phyloP scores from a whole-genome alignment of 2,888 invertebrate genomes.

The Oxystoma pomonae region DNA sequence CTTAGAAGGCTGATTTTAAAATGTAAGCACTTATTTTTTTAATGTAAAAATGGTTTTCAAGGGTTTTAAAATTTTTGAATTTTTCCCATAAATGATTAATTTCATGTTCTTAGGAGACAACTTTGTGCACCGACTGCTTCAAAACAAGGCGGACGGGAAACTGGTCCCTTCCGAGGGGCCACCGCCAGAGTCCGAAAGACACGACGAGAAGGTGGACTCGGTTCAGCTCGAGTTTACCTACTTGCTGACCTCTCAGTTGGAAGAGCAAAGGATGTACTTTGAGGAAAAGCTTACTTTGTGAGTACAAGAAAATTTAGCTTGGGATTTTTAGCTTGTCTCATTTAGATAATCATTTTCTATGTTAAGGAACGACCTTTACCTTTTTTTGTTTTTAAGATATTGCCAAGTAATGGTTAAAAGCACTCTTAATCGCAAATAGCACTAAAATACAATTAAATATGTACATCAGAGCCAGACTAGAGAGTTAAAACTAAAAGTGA shows the following conservation, averaged over 20 bases:
- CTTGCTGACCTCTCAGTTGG: conserved; percentile 90
- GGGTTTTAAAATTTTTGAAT: background rate
- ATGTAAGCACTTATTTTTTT: too few species aligned
- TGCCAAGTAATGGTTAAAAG: too few species aligned
- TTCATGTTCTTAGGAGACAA: conserved; percentile 34
- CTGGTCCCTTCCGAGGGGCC: conserved; percentile 76
- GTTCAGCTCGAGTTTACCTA: conserved; percentile 96
- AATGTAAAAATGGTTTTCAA: background rate
- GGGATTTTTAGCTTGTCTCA: background rate
- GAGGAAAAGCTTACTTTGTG: conserved; percentile 68
- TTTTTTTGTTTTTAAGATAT: too few species aligned
- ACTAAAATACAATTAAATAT: too few species aligned
- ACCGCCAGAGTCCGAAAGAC: conserved; percentile 55
- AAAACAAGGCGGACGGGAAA: conserved; percentile 96
- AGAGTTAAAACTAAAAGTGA: too few species aligned
- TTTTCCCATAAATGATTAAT: background rate
- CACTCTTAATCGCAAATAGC: too few species aligned
- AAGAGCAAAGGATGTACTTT: conserved; percentile 88
- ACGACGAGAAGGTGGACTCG: conserved; percentile 85
- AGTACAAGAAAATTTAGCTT: conserved; percentile 15
- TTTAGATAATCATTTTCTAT: too few species aligned
- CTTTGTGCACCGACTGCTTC: conserved; percentile 76
- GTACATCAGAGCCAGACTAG: too few species aligned
- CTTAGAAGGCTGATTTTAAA: too few species aligned
- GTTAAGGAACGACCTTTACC: too few species aligned